Evolutionary conservation across 2,113 vertebrate genomes (phyloP), one percentile per base, ranked within the genome.

Genomic region (Symphodus melops): DNA sequence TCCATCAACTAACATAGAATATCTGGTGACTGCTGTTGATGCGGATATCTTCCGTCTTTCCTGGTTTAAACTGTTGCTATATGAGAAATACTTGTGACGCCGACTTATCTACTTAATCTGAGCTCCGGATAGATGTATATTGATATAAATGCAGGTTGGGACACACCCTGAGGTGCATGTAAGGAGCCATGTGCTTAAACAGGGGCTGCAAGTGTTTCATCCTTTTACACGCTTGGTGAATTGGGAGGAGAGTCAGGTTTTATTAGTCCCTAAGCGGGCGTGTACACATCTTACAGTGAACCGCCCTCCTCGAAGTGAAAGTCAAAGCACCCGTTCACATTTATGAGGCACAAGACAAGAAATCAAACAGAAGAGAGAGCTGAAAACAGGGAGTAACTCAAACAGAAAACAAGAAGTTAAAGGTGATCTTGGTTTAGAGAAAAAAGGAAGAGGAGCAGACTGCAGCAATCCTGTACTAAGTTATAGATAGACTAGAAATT

Each of bases 151-250:
- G 61, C 60, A 63, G 52, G 62, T 52, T 59, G 58, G n/a, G 67
- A 76, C 61, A 78, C 81, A 59, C 73, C 60, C 68, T 59, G 36
- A 51, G 52, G 46, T 77, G 42, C 13, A 70, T 57, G 66, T 28
- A 33, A 19, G 42, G 36, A 51, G 59, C 63, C 58, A 37, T 19
- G 8, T 58, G 28, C 44, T 62, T 44, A 60, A 53, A 44, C 60
- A 61, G 28, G 42, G 16, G 64, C 52, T 25, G 84, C 75, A 69
- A 83, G 79, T 41, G 69, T 86, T 91, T 84, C 75, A 84, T 88
- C 81, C 83, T 78, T 86, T 92, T 89, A 84, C 82, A 76, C 62
- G 63, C 72, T 72, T 56, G 63, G 76, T 86, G 75, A 88, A 88
- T 83, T 58, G 55, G 78, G 76, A 84, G 86, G 68, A 68, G 68